These are phyloP conservation scores for Micromys minutus DNA, from an alignment of 2,113 vertebrate species.

Conservation along the genomic window DNA sequence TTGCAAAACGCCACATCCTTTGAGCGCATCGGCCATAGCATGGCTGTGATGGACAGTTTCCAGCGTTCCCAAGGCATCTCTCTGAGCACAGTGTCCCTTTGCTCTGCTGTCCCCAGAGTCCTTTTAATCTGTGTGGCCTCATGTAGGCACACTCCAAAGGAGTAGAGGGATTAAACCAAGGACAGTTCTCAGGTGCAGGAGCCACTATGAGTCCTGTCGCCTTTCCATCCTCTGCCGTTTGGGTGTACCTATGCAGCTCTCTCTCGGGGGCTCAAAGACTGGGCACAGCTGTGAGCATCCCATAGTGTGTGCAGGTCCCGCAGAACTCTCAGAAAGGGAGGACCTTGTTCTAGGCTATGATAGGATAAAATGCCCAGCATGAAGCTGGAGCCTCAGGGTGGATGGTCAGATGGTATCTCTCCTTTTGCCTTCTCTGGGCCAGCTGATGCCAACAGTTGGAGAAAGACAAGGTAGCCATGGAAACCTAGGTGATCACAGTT, in stretches of 20 bases:
- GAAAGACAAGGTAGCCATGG: background rate
- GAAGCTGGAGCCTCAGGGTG: background rate
- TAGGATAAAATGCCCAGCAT: fast-evolving
- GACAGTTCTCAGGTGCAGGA: background rate
- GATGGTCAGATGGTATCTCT: fast-evolving
- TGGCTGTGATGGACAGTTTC: background rate
- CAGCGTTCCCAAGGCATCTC: background rate
- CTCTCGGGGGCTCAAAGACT: background rate
- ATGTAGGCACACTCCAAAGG: background rate
- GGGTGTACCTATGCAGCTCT: fast-evolving
- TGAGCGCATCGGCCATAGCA: background rate
- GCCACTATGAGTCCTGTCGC: background rate
- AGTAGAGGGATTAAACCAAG: background rate
- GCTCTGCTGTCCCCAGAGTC: background rate
- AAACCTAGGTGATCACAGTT: background rate
- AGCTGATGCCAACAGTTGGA: background rate
- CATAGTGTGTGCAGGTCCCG: background rate
- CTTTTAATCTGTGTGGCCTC: background rate
- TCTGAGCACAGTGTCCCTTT: background rate
- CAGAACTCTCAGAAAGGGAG: background rate
- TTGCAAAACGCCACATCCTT: fast-evolving
- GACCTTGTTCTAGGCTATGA: background rate
- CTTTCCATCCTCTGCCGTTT: background rate
- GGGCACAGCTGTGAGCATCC: background rate
- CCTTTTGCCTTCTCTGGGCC: background rate